These are phyloP conservation scores for Danio albolineatus DNA, from an alignment of 2,797 vertebrate genomes.

Conservation along the genomic window DNA sequence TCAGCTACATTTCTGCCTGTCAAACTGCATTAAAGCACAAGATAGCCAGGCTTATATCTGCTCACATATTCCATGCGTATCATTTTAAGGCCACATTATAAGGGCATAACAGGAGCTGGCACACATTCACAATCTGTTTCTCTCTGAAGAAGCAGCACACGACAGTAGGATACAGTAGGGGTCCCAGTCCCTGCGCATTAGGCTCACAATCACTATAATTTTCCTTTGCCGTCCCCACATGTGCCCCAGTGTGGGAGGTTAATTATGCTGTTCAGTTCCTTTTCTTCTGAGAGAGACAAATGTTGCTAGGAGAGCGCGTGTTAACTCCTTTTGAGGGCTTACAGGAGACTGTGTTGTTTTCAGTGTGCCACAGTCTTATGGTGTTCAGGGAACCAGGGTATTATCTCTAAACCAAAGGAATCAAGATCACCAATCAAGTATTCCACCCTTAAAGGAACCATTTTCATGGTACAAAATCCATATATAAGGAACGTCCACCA, in stretches of 20 bases:
- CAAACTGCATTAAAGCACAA: background rate
- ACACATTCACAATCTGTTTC: background rate
- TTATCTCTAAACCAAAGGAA: too few relatives aligned
- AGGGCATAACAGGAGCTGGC: background rate
- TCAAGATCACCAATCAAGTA: too few relatives aligned
- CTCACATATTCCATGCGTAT: background rate
- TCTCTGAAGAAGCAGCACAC: slow-evolving; percentile 12
- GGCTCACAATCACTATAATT: slow-evolving; percentile 81
- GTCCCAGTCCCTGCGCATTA: slow-evolving; percentile 67
- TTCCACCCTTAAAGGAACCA: too few relatives aligned
- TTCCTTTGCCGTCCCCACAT: slow-evolving; percentile 68
- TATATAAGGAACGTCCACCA: too few relatives aligned
- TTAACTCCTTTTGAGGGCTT: background rate
- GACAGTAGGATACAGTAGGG: slow-evolving; percentile 26
- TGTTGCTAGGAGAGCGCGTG: background rate
- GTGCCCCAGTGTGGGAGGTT: slow-evolving; percentile 78
- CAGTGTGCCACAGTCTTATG: background rate
- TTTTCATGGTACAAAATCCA: too few relatives aligned
- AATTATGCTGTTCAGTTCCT: slow-evolving; percentile 68
- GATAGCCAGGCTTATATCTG: background rate
- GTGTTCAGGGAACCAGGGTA: too few relatives aligned
- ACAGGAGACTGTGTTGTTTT: background rate
- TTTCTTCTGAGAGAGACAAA: slow-evolving; percentile 25
- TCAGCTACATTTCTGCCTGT: slow-evolving; percentile 2
- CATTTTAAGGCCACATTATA: slow-evolving; percentile 5